phyloP scores from a whole-genome alignment of 2,888 invertebrate species.

The Macrosiphum euphorbiae region DNA sequence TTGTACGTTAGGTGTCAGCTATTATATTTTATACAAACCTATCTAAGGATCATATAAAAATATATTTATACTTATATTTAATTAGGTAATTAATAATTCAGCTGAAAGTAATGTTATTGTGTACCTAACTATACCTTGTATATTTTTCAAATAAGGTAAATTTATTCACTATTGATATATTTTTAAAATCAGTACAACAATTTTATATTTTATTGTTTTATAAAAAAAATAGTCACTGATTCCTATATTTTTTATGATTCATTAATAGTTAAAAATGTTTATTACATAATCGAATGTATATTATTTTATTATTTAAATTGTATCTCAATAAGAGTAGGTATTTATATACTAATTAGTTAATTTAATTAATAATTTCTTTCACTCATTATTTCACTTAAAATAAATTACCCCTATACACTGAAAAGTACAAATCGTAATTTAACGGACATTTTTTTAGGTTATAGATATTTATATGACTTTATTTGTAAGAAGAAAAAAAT shows the following conservation, averaged over 20 bases:
- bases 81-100: not conserved
- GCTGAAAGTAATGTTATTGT: not conserved
- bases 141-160: not conserved
- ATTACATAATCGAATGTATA: not conserved
- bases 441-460: not conserved
- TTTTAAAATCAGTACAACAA: not conserved
- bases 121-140: not conserved
- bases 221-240: not conserved
- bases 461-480: conserved; percentile 7
- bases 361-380: not conserved
- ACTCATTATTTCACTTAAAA: not conserved
- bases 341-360: not conserved
- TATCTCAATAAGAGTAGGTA: not conserved
- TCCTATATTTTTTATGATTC: not conserved
- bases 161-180: not conserved
- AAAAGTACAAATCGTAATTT: conserved; percentile 8
- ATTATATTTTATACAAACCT: not conserved
- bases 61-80: not conserved
- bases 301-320: not conserved
- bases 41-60: not conserved
- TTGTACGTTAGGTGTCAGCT: no score
- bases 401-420: not conserved
- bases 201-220: not conserved
- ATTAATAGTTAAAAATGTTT: not conserved
- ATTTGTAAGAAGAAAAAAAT: conserved; percentile 20